Conservation (phyloP, 64 coral and sea anemone genomes). For the Montipora cactus region DNA sequence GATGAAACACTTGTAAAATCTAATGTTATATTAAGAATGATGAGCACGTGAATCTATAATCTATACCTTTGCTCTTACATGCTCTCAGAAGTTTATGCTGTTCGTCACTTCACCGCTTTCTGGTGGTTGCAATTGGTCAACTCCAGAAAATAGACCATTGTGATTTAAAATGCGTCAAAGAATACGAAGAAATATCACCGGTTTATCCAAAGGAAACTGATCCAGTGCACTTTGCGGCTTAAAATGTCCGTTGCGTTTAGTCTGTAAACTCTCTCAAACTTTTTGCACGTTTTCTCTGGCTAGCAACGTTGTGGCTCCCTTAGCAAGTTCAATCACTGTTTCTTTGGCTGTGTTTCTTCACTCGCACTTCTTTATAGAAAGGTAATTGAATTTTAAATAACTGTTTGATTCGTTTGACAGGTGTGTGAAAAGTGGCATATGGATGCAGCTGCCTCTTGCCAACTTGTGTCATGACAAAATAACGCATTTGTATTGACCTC, state of each 20-base stretch:
- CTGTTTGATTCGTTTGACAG: slow-evolving; percentile 23
- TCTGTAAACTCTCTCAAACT: neutral
- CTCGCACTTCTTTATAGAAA: neutral
- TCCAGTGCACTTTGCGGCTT: too few species aligned
- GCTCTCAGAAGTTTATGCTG: too few species aligned
- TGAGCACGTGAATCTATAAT: neutral
- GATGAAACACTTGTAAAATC: neutral
- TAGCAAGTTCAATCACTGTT: neutral
- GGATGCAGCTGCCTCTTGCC: neutral
- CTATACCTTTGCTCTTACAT: too few species aligned
- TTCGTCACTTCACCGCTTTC: neutral
- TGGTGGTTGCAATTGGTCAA: neutral
- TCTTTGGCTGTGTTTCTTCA: neutral
- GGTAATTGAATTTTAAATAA: slow-evolving; percentile 56
- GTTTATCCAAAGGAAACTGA: too few species aligned
- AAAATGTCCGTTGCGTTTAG: neutral
- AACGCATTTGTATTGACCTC: neutral
- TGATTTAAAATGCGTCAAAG: neutral
- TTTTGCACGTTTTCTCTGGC: neutral
- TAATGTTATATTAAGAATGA: neutral
- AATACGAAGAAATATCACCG: neutral
- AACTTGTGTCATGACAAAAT: neutral
- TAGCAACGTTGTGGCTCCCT: neutral
- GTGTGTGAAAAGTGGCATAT: slow-evolving; percentile 31
- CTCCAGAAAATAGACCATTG: neutral